Evolutionary conservation across 1,140 invertebrate genomes (phyloP), one percentile per base, ranked within the genome.

Genomic region (Cydia splendana): DNA sequence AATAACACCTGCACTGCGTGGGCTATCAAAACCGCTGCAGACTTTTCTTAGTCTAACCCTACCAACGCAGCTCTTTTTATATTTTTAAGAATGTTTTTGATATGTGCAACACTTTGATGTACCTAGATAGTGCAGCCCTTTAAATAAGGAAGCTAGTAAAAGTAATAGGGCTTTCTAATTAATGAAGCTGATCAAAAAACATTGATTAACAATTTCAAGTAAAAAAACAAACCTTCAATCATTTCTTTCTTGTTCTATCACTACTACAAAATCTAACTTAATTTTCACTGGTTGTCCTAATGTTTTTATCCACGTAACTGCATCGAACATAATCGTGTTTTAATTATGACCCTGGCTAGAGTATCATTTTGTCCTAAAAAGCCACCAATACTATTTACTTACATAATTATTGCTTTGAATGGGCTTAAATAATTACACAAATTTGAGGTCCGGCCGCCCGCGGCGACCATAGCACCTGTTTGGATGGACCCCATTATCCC

Each of bases 361-460:
- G 53, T 78, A 28, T 75, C 30, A 71, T 71, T 34, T 71, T 71
- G 67, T 71, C 67, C 30, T 45, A 42, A 67, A 76, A 74, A 69
- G 45, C 77, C 13, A 76, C 77, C 67, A 65, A 75, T 79, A 80
- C 62, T 87, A 85, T 85, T 87, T 84, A 85, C 80, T 88, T 88
- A 86, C 81, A 79, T 86, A 89, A 85, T 88, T 83, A 87, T 85
- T 85, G 77, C 76, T 78, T 86, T 75, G 79, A 78, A 74, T 77
- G 65, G 53, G 79, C 77, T 77, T 81, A 79, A 81, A 78, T 88
- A 85, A 87, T 87, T 85, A 88, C 79, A 80, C 78, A 83, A 79
- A 81, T 82, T 85, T 85, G 76, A 82, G 81, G 83, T 78, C 78
- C 76, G 74, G 75, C 53, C 75, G 73, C 76, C 76, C 79, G 80